phyloP scores from a whole-genome alignment of 1,140 invertebrate genomes.

The Cydia amplana region DNA sequence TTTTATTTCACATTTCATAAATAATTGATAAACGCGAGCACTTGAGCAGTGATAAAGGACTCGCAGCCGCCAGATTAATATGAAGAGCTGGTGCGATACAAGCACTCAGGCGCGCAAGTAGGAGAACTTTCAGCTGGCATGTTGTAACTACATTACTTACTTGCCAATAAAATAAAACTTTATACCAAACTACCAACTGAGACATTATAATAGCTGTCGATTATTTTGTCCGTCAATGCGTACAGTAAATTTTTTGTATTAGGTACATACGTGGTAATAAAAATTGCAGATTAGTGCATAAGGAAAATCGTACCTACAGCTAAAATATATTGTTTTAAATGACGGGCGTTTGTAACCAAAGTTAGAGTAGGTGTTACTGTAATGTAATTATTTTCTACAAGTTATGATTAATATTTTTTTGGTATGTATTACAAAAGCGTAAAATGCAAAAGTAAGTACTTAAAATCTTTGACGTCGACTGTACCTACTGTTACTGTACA shows the following conservation, averaged over 20 bases:
- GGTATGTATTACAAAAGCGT: no score
- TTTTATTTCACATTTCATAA: conserved; percentile 22
- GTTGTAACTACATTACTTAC: not conserved
- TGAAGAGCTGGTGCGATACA: conserved; percentile 10
- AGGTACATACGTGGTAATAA: no score
- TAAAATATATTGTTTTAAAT: no score
- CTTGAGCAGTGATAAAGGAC: conserved; percentile 7
- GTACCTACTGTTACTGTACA: not conserved
- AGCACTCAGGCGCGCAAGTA: not conserved
- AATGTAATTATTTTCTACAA: no score
- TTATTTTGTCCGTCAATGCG: not conserved
- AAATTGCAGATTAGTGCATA: not conserved
- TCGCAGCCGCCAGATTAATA: conserved; percentile 6
- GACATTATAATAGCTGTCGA: not conserved
- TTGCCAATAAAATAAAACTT: conserved; percentile 3
- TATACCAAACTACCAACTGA: not conserved
- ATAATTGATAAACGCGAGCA: not conserved
- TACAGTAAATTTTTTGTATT: not conserved
- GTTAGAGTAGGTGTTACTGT: no score
- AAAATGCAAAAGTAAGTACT: no score
- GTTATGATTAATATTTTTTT: no score
- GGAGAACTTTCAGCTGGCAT: not conserved
- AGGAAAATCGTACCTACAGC: not conserved
- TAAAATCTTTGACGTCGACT: no score
- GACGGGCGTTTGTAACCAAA: no score